Base-by-base conservation (phyloP, 2,113 vertebrate species). In the Ochotona princeps region DNA sequence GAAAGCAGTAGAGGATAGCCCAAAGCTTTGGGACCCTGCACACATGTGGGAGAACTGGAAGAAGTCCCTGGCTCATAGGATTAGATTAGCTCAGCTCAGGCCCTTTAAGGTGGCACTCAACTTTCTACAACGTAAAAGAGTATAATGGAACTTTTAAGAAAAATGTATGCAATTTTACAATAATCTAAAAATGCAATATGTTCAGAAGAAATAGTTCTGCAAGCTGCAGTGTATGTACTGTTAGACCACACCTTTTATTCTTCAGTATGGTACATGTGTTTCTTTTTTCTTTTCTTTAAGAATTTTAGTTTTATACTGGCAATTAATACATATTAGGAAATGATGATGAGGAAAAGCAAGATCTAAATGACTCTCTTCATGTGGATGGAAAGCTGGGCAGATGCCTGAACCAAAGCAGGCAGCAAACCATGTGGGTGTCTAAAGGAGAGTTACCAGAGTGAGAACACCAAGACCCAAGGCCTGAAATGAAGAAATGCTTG, bases 71-170 rank as follows among this genome's bases (percentile, higher is more conserved):
- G n/a, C n/a, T n/a, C n/a, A n/a, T n/a, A n/a, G n/a, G n/a, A n/a
- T n/a, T n/a, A n/a, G 38, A 44, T 44, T 6, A 44, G 38, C 38
- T 44, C 38, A 44, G 38, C 38, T 44, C 38, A 44, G 38, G 38
- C 38, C 38, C 82, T 92, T 87, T 93, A 87, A 94, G 14, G 67
- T 87, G 20, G 65, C 7, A 17, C 14, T 66, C 65, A 83, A 76
- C 81, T 57, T 83, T 83, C 61, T 49, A 80, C 4, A 72, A 93
- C 54, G 57, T n/a, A 49, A 95, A 49, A 17, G 32, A 25, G n/a
- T 28, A 38, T 30, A 80, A 25, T 49, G 30, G 18, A 87, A 66
- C 26, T 44, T 93, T 20, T 35, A 8, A 87, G 93, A 85, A 83
- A 69, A 5, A 60, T 1, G 2, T 65, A 82, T 2, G 75, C 15